Conservation (phyloP, 1,140 invertebrate species). For the Scaptomyza pallida region DNA sequence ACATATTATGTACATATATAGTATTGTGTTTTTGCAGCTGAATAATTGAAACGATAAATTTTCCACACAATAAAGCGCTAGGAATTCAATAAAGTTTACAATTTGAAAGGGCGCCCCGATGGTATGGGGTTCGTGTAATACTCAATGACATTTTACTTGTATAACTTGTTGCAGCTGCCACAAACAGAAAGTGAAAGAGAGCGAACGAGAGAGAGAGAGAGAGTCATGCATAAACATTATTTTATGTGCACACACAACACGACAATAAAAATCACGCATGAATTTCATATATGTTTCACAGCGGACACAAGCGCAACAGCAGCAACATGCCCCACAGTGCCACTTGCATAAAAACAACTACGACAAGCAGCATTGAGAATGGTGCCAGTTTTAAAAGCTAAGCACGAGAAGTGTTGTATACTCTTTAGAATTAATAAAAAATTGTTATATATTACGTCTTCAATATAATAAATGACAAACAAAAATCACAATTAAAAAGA, state of each 20-base stretch:
- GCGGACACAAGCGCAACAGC: constrained; percentile 33
- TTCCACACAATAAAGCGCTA: constrained; percentile 75
- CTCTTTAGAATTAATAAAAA: too few relatives aligned
- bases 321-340: constrained; percentile 32
- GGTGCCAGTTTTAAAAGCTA: constrained; percentile 3
- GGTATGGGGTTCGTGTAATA: constrained; percentile 1
- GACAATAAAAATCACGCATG: constrained; percentile 81
- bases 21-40: constrained; percentile 18
- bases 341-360: constrained; percentile 72
- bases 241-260: constrained; percentile 74
- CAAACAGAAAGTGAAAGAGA: constrained; percentile 31
- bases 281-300: constrained; percentile 68
- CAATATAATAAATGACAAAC: too few relatives aligned
- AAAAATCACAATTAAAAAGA: too few relatives aligned
- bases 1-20: neutral
- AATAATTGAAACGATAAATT: constrained; percentile 81
- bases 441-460: too few relatives aligned
- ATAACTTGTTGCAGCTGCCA: constrained; percentile 75
- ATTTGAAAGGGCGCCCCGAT: constrained; percentile 47
- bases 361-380: constrained; percentile 13
- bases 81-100: constrained; percentile 79
- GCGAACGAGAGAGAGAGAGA: constrained; percentile 22
- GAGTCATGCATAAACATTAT: constrained; percentile 72
- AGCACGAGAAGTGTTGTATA: neutral
- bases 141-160: constrained; percentile 52